These are phyloP conservation scores for Synergus itoensis DNA, from an alignment of 2,888 invertebrate species.

Conservation along the genomic window DNA sequence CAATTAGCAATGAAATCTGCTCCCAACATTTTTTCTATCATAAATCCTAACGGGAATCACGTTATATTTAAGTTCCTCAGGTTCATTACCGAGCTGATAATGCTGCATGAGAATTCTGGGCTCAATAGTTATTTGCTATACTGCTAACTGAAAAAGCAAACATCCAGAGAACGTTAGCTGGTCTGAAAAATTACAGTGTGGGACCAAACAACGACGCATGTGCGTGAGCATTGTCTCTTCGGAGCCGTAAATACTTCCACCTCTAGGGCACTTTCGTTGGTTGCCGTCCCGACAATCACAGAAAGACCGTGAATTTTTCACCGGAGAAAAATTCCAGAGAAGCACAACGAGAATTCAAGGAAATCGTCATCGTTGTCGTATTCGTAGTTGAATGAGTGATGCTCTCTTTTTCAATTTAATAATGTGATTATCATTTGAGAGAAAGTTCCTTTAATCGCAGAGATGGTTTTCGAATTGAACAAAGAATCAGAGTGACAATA, in stretches of 20 bases:
- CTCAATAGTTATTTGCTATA: constrained; percentile 14
- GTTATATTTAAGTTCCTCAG: not conserved
- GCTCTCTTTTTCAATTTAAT: too few species aligned
- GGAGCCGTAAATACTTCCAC: constrained; percentile 70
- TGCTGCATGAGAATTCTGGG: not conserved
- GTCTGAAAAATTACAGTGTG: not conserved
- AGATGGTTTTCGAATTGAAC: constrained; percentile 12
- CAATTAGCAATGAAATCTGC: constrained; percentile 38
- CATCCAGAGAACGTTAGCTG: constrained; percentile 18
- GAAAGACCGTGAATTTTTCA: constrained; percentile 53
- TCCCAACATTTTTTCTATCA: constrained; percentile 16
- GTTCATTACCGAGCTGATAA: not conserved
- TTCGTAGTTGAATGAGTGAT: not conserved
- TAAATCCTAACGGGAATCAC: constrained; percentile 14
- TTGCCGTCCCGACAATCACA: constrained; percentile 54
- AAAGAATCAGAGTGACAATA: constrained; percentile 29
- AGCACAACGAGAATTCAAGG: constrained; percentile 49
- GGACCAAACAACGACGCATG: constrained; percentile 41
- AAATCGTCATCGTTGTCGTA: constrained; percentile 13
- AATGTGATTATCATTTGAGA: not conserved
- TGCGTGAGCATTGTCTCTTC: constrained; percentile 67
- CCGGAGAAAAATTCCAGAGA: constrained; percentile 50
- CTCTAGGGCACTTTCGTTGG: constrained; percentile 59
- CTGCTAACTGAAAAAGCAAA: constrained; percentile 23
- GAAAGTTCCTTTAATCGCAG: not conserved